Base-by-base conservation (phyloP, 2,797 vertebrate genomes). In the Zalophus californianus region DNA sequence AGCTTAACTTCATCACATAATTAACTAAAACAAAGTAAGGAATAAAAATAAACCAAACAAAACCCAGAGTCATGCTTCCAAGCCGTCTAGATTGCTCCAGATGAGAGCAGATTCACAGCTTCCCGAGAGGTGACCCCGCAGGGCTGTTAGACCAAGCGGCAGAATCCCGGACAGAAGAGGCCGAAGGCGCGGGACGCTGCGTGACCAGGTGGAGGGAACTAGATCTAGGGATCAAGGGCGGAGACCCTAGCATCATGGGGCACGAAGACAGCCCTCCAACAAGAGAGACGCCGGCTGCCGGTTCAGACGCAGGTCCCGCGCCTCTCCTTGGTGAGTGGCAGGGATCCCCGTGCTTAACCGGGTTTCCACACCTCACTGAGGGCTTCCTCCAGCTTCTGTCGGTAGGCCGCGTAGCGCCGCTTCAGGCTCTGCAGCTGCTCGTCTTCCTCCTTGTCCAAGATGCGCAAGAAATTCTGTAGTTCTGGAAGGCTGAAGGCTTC, bases 401-500 rank as follows among this genome's bases (percentile, higher is more conserved):
- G 99, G 98, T 99, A 99, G 88, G 97, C 97, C 29, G 98, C 92
- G 0, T 99, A 99, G 97, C 99, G 99, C 15, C 97, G 98, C 86
- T 98, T 98, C 96, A 99, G 97, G 44, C 97, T 98, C 70, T 98
- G 99, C 95, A 98, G 94, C 98, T 99, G 99, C 97, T 99, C 99
- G 0, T 98, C 98, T 93, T 99, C 99, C 96, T 99, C 99, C 97
- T 99, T 99, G 91, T 99, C 99, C 97, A 99, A 98, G 98, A 99
- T 99, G 27, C 99, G 99, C 98, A 99, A 98, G 98, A 99, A 99
- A 98, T 99, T 99, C 10, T 99, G 98, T 75, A 99, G 99, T 98
- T 99, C 99, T 0, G 99, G 99, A 97, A 99, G 98, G 93, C 99
- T 99, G 97, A 99, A 99, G n/a, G 99, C 99, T 82, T 99, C 99